Conservation (phyloP, 2,113 vertebrate species). For the Myrmophylax atrothorax region DNA sequence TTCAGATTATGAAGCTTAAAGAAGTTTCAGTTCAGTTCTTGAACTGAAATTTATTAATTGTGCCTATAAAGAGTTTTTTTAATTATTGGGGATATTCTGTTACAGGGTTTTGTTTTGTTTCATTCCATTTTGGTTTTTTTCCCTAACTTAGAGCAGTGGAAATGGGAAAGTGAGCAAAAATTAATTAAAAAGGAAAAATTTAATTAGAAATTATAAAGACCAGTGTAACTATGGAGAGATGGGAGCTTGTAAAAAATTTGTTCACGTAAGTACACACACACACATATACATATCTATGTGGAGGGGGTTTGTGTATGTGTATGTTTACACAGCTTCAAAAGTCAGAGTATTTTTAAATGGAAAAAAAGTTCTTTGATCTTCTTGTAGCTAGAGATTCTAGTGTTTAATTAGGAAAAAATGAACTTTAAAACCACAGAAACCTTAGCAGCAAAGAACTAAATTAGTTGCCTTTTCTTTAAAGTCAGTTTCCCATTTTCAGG, state of each 20-base stretch:
- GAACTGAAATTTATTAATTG: not conserved
- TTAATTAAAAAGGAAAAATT: not conserved
- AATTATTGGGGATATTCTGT: rapidly evolving
- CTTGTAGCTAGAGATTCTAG: not conserved
- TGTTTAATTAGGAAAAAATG: not conserved
- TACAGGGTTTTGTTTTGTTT: not conserved
- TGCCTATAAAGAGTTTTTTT: not conserved
- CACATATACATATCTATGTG: not conserved
- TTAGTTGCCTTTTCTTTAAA: not conserved
- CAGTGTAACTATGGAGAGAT: not conserved
- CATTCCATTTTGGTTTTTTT: not conserved
- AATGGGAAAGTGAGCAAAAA: not conserved
- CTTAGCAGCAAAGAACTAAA: not conserved
- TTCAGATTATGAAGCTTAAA: not conserved
- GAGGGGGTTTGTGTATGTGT: not conserved
- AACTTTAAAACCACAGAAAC: not conserved
- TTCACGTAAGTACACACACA: not conserved
- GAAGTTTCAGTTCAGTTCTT: not conserved
- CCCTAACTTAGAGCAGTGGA: not conserved
- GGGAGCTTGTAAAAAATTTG: not conserved
- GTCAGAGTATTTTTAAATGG: not conserved
- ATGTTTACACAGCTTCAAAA: not conserved
- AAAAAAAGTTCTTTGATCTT: not conserved
- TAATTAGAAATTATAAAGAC: not conserved
- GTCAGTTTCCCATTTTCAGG: not conserved